Percentiles rank a stretch among this genome's conserved stretches.
These are phyloP conservation scores for Drosophila seguyi DNA, from an alignment of 1,140 invertebrate species.

Conservation along the genomic window DNA sequence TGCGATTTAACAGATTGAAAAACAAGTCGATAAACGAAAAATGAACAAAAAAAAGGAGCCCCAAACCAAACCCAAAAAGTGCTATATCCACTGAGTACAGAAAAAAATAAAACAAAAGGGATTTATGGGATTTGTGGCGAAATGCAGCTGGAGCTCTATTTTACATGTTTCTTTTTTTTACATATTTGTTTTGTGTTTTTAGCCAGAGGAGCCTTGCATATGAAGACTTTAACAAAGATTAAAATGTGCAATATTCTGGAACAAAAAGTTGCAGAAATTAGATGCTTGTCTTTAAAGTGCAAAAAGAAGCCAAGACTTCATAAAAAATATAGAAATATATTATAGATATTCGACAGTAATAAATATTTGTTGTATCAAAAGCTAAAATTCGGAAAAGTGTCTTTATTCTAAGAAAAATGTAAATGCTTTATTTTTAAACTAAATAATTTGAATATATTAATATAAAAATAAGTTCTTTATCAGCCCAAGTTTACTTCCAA, in stretches of 20 bases:
- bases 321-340: too few relatives aligned
- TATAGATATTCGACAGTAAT: background rate
- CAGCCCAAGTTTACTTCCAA: background rate
- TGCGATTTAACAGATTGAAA: constrained; percentile 66
- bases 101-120: constrained; percentile 13
- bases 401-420: background rate
- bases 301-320: background rate
- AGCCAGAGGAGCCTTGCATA: background rate
- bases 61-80: constrained; percentile 12
- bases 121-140: constrained; percentile 29
- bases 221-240: background rate
- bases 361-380: background rate
- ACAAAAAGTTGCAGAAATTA: background rate
- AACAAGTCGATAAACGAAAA: constrained; percentile 50
- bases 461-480: background rate
- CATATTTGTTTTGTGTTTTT: constrained; percentile 7
- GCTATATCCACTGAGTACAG: background rate
- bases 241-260: background rate
- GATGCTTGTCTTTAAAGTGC: background rate
- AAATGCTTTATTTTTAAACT: background rate
- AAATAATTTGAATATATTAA: background rate
- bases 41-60: constrained; percentile 7
- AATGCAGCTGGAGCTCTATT: constrained; percentile 27
- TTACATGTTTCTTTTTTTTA: constrained; percentile 2
- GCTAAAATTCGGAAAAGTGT: background rate